phyloP scores from a whole-genome alignment of 2,888 invertebrate genomes.

The Agriotes lineatus region DNA sequence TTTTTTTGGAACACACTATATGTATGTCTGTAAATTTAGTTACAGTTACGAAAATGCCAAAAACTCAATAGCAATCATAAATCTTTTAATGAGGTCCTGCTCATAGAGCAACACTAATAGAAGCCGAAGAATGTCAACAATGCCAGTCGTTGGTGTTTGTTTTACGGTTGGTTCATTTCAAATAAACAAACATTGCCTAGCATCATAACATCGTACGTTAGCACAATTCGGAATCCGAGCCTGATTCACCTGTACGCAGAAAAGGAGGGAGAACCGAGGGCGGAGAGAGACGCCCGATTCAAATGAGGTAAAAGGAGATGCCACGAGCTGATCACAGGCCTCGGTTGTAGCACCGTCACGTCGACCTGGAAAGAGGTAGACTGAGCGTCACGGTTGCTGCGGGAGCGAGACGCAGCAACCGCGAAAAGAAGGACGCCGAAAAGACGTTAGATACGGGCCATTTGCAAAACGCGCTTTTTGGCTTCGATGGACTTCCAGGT shows the following conservation, averaged over 20 bases:
- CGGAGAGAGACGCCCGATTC: constrained; percentile 14
- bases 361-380: constrained; percentile 4
- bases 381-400: too few species aligned
- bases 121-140: background rate
- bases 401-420: background rate
- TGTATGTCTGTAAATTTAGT: too few species aligned
- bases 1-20: too few species aligned
- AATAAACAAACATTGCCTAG: constrained; percentile 13
- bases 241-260: constrained; percentile 39
- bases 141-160: background rate
- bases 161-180: constrained; percentile 3
- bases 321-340: constrained; percentile 2
- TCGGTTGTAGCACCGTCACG: too few species aligned
- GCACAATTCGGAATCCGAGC: constrained; percentile 25
- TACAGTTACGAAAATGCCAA: too few species aligned
- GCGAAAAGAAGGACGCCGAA: constrained; percentile 21
- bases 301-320: constrained; percentile 29
- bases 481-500: background rate
- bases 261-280: constrained; percentile 33
- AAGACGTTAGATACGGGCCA: constrained; percentile 15
- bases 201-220: background rate
- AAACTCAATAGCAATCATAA: too few species aligned
- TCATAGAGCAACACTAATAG: background rate
- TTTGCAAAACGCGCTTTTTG: background rate
- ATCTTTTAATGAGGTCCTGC: background rate